Evolutionary conservation across 92 coral and sea anemone species (phyloP), one percentile per base, ranked within the genome.

Genomic region (Parazoanthus darwini): DNA sequence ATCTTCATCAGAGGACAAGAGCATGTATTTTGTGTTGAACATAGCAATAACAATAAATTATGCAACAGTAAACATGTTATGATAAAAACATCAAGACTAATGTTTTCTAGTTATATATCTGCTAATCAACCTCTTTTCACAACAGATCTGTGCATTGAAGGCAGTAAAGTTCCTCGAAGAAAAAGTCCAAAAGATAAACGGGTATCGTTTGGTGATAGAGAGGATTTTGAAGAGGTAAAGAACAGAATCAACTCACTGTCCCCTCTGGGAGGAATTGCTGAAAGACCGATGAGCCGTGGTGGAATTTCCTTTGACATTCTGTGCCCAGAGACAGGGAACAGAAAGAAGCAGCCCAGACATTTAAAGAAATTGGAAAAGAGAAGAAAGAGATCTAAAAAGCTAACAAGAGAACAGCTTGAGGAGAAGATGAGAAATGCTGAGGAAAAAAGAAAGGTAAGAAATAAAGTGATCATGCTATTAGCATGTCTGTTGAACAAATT

Each of bases 301-400:
- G 99, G 97, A 6, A 76, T 97, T 86, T 95, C 96, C 13, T 97
- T 97, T 88, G 96, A 97, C 76, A 92, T 91, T 86, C 85, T 94
- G 44, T 94, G 92, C 76, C 99, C 99, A 70, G 98, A 97, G 67
- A 95, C 98, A 13, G 99, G 98, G 0, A 97, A 97, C 77, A 93
- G 93, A 58, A 97, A 95, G 83, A 95, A 95, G 85, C 86, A 94
- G 75, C 99, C 98, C 6, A 85, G 80, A 22, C 94, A 94, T 75
- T 78, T 97, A 82, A 91, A 66, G 37, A 90, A 93, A 80, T 84
- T 97, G 89, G 98, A 97, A 77, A 93, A 89, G 85, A 81, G 95
- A 81, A 88, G 92, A 88, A 94, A 81, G 87, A 93, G 88, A 37
- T 25, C 93, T 8, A 91, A 94, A 51, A 88, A 95, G 78, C 81